Percentiles rank a stretch among this genome's conserved stretches.
Conservation (phyloP, 2,888 invertebrate species). For the Zonitis immaculata region DNA sequence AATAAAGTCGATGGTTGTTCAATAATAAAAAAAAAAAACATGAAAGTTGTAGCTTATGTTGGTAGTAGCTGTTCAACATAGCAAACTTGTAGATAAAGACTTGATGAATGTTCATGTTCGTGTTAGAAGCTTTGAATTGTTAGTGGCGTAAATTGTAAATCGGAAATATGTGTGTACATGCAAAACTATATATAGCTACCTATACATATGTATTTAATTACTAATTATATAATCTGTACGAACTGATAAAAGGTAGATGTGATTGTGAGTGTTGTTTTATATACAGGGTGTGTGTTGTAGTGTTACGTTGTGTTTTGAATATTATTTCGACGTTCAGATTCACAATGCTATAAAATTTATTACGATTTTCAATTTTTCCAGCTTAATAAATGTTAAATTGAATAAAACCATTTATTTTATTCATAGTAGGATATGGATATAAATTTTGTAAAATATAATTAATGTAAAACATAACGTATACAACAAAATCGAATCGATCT, state of each 20-base stretch:
- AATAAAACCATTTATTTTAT: background rate
- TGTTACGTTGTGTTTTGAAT: no score
- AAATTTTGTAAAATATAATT: conserved; percentile 7
- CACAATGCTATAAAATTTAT: no score
- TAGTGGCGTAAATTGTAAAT: conserved; percentile 23
- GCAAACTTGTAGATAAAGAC: conserved; percentile 25
- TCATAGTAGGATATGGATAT: no score
- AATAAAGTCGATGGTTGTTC: conserved; percentile 24
- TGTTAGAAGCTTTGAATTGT: conserved; percentile 19
- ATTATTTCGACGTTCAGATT: no score
- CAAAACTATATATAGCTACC: no score
- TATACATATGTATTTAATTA: conserved; percentile 18
- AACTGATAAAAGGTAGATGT: conserved; percentile 27
- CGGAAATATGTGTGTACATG: conserved; percentile 23
- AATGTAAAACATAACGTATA: conserved; percentile 6
- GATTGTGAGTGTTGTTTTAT: background rate
- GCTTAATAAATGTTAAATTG: background rate
- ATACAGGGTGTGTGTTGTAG: no score
- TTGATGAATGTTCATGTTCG: conserved; percentile 27
- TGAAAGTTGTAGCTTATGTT: conserved; percentile 22
- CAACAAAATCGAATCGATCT: no score
- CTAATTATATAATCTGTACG: conserved; percentile 27
- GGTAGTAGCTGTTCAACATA: conserved; percentile 27
- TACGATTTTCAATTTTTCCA: conserved; percentile 3
- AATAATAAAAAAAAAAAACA: no score